Evolutionary conservation across 2,797 vertebrate species (phyloP).

Genomic region (Bovichtus diacanthus): DNA sequence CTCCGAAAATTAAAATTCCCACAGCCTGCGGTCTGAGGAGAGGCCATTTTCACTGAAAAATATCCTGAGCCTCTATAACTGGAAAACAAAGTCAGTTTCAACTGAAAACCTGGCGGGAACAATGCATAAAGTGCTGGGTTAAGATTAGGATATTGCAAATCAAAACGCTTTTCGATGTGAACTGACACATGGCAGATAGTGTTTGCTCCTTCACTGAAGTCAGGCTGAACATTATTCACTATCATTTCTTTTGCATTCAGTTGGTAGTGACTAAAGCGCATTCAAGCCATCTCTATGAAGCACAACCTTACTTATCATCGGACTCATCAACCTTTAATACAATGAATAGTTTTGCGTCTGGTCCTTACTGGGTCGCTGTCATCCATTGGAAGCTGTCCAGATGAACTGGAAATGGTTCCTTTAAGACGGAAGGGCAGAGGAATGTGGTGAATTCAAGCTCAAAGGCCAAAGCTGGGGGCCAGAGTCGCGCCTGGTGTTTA

Average conservation of each 20-base stretch:
- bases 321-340: background rate
- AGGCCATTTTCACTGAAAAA: constrained; percentile 50
- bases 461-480: constrained; percentile 45
- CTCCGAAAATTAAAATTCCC: constrained; percentile 59
- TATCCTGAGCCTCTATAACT: constrained; percentile 47
- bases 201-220: background rate
- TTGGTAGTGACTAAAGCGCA: background rate
- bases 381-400: constrained; percentile 22
- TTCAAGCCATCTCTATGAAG: background rate
- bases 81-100: constrained; percentile 39
- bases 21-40: constrained; percentile 64
- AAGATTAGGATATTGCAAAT: background rate
- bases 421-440: constrained; percentile 13
- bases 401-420: constrained; percentile 18
- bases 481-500: constrained; percentile 16
- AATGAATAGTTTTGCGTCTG: background rate
- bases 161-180: background rate
- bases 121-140: background rate
- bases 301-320: background rate
- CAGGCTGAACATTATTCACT: background rate
- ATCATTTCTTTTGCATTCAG: background rate
- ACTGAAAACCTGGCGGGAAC: constrained; percentile 10
- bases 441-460: constrained; percentile 45
- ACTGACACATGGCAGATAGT: background rate
- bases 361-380: constrained; percentile 18